These are phyloP conservation scores for Synanthedon andrenaeformis DNA, from an alignment of 2,888 invertebrate genomes.

Conservation along the genomic window DNA sequence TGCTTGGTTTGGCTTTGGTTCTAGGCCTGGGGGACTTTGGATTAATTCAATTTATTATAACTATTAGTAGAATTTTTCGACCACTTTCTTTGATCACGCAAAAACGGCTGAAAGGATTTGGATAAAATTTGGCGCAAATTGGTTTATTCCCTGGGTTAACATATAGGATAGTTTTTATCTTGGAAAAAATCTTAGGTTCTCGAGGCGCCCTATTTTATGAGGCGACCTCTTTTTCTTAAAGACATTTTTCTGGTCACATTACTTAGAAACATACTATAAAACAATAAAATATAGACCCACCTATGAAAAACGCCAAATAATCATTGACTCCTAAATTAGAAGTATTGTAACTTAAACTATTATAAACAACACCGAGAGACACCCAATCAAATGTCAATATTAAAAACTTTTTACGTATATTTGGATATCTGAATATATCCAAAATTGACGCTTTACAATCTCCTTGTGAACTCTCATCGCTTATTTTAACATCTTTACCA, in stretches of 20 bases:
- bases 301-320: slow-evolving; percentile 76
- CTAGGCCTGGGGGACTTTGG: background rate
- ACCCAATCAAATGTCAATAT: slow-evolving; percentile 76
- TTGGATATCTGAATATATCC: slow-evolving; percentile 74
- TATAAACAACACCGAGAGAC: slow-evolving; percentile 76
- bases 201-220: too few species aligned
- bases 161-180: too few species aligned
- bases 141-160: too few species aligned
- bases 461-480: slow-evolving; percentile 53
- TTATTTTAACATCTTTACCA: slow-evolving; percentile 28
- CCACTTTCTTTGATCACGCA: too few species aligned
- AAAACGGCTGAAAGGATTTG: too few species aligned
- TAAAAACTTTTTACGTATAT: slow-evolving; percentile 75
- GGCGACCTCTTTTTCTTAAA: too few species aligned
- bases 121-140: too few species aligned
- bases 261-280: too few species aligned
- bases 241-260: too few species aligned
- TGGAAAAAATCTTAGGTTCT: too few species aligned
- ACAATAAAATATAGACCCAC: slow-evolving; percentile 22
- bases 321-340: slow-evolving; percentile 77
- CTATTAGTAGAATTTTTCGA: background rate
- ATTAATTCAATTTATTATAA: slow-evolving; percentile 1
- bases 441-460: slow-evolving; percentile 70
- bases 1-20: too few species aligned
- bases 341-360: slow-evolving; percentile 75